Evolutionary conservation across 2,797 vertebrate genomes (phyloP).

Genomic region (Intellagama lesueurii): DNA sequence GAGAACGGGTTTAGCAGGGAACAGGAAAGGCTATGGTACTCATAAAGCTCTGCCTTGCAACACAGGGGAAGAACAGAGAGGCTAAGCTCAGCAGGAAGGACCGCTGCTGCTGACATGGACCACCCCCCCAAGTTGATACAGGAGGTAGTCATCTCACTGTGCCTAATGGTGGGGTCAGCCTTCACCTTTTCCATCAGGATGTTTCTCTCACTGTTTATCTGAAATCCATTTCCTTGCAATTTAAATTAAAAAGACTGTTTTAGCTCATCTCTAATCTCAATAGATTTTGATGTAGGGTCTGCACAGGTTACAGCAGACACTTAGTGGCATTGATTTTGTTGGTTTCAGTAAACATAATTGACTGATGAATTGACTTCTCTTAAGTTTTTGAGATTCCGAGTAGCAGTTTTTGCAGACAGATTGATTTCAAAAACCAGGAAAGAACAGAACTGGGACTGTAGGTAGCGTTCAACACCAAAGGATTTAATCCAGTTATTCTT

Average conservation of each 20-base stretch:
- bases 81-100: neutral
- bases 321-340: constrained; percentile 33
- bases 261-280: neutral
- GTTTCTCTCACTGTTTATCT: neutral
- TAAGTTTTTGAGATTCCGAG: constrained; percentile 21
- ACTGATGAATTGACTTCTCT: constrained; percentile 22
- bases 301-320: neutral
- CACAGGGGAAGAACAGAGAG: neutral
- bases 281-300: neutral
- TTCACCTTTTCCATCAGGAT: neutral
- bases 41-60: neutral
- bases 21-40: neutral
- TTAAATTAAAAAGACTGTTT: neutral
- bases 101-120: neutral
- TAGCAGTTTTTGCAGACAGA: neutral
- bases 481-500: constrained; percentile 9
- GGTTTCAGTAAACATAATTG: constrained; percentile 37
- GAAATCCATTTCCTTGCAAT: neutral
- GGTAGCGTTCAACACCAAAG: neutral
- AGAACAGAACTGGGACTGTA: neutral
- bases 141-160: neutral
- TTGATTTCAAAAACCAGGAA: constrained; percentile 16
- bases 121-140: neutral
- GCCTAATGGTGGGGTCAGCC: neutral
- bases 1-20: too few species aligned